Evolutionary conservation across 2,888 invertebrate species (phyloP), one percentile per base, ranked within the genome.

Genomic region (Diarsia brunnea): DNA sequence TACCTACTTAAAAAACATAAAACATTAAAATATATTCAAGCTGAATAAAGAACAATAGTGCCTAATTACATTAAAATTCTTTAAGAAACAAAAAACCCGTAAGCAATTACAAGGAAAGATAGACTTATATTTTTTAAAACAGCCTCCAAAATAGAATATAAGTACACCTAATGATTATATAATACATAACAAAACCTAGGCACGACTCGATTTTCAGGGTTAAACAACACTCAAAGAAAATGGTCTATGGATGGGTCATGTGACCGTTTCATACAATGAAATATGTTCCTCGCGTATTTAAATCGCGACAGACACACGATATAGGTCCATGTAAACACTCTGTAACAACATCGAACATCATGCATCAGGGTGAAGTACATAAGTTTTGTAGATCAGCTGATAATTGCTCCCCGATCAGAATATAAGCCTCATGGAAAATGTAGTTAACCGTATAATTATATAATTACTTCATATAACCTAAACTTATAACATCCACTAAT

Each of bases 51-150:
- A 75, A 75, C 55, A 75, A 75, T 64, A 14, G 31, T 14, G 19
- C 4, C 4, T 45, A 75, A 64, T 75, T 64, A 75, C 55, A 47
- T 75, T n/a, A 47, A 75, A 64, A 64, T 55, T 24, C 10, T 24
- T 45, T 3, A 51, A 12, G 19, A 10, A 8, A 45, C 19, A 64
- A 21, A 55, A 55, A 75, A 38, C 24, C 19, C 3, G 21, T 7
- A 63, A 14, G n/a, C 27, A 16, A 24, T 24, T n/a, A 47, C 12
- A 47, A 4, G 11, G 38, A 49, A 68, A 49, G 0, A 12, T 19
- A 67, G 38, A 38, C 4, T 21, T 27, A 38, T 67, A 1, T 16
- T 73, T 58, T 70, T 12, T 51, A 16, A 31, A n/a, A 24, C 19
- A 19, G 14, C 31, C 5, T 31, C 7, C 45, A 8, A 27, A 43